Evolutionary conservation across 2,113 vertebrate genomes (phyloP).

Genomic region (Cebus imitator): DNA sequence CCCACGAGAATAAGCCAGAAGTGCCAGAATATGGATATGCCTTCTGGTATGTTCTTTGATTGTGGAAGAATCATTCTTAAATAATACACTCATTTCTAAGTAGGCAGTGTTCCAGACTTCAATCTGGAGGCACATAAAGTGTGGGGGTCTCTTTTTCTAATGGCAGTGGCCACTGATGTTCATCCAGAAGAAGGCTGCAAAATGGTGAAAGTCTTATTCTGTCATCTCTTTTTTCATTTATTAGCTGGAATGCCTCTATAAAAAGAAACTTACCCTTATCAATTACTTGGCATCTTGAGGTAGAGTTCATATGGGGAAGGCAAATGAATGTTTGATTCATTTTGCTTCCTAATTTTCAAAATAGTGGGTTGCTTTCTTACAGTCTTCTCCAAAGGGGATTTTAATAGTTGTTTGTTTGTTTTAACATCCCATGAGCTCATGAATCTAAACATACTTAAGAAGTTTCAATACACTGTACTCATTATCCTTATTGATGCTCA

Average conservation of each 20-base stretch:
- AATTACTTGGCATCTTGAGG: neutral
- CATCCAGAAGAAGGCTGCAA: neutral
- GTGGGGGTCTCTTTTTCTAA: neutral
- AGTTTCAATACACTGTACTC: neutral
- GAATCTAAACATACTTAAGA: neutral
- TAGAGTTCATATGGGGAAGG: neutral
- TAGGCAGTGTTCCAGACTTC: neutral
- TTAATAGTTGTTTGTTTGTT: neutral
- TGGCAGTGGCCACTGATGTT: neutral
- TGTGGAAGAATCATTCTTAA: neutral
- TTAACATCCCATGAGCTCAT: neutral
- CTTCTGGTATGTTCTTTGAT: neutral
- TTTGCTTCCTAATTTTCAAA: slow-evolving; percentile 20
- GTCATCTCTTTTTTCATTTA: neutral
- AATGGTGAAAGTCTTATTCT: neutral
- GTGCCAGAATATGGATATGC: neutral
- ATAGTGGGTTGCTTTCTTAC: neutral
- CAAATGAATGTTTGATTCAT: neutral
- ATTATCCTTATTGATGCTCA: neutral
- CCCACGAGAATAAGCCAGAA: neutral
- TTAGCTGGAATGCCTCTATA: neutral
- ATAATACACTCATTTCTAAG: neutral
- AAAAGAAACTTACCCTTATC: neutral
- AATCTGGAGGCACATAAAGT: neutral
- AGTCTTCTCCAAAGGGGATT: neutral